A percentile compares a stretch with the other conserved stretches of the same genome.
Evolutionary conservation across 1,140 invertebrate genomes (phyloP).

Genomic region (Pogonus chalceus): DNA sequence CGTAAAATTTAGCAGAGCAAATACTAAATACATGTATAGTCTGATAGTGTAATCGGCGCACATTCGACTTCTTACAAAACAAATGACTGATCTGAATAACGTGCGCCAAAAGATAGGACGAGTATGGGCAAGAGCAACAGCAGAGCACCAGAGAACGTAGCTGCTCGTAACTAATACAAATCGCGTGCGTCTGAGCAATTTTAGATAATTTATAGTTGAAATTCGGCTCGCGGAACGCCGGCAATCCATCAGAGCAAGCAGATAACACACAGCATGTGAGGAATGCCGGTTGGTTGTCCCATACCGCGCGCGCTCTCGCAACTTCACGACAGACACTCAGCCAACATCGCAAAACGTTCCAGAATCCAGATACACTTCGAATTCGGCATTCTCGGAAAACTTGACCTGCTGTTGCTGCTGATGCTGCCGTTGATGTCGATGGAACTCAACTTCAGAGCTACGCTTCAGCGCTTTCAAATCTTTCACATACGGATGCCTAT

Average conservation of each 20-base stretch:
- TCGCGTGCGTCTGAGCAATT: constrained; percentile 1
- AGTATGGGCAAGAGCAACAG: too few species aligned
- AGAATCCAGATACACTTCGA: constrained; percentile 1
- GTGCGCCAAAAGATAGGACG: background rate
- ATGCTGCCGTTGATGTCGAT: background rate
- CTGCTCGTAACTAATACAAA: constrained; percentile 3
- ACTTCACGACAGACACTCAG: background rate
- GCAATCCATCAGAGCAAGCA: background rate
- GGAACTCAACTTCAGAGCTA: background rate
- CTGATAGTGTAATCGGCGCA: too few species aligned
- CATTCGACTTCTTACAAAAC: background rate
- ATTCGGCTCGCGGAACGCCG: background rate
- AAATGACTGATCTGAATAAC: background rate
- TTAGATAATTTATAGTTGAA: constrained; percentile 5
- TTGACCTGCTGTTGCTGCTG: too few species aligned
- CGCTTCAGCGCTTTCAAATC: background rate
- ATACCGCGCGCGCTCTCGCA: background rate
- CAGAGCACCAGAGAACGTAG: background rate
- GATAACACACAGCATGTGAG: constrained; percentile 5
- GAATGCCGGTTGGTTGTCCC: background rate
- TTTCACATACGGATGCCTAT: background rate
- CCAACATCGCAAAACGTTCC: background rate
- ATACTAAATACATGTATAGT: too few species aligned
- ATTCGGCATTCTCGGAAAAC: background rate
- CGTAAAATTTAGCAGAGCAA: too few species aligned